phyloP scores from a whole-genome alignment of 23 tunicate genomes.

The Trididemnum miniatum region DNA sequence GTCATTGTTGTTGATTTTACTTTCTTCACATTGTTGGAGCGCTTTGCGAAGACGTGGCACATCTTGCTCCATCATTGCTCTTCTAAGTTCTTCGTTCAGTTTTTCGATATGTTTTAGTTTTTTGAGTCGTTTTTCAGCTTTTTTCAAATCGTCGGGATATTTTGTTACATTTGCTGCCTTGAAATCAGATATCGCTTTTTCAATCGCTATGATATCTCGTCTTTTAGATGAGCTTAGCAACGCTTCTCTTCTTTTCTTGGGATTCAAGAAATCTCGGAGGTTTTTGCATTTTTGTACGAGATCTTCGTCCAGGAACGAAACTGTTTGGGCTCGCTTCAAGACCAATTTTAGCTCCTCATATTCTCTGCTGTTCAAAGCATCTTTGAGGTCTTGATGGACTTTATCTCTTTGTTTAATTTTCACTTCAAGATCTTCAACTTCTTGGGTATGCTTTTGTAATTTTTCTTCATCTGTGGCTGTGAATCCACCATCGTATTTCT shows the following conservation, averaged over 20 bases:
- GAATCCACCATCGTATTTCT: background rate
- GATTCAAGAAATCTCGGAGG: background rate
- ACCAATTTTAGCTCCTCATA: constrained; percentile 18
- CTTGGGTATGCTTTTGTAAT: background rate
- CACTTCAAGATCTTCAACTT: background rate
- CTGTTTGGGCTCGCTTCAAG: background rate
- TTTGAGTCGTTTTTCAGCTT: constrained; percentile 22
- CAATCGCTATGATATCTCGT: constrained; percentile 11
- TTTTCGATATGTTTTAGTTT: background rate
- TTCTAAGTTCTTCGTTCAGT: background rate
- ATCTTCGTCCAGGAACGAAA: background rate
- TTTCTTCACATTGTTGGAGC: background rate
- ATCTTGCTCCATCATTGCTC: background rate
- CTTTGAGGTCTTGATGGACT: background rate
- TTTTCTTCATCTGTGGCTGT: background rate
- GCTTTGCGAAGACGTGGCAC: background rate
- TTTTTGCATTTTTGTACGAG: background rate
- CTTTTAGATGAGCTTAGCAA: background rate
- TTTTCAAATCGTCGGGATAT: constrained; percentile 7
- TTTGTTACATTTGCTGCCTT: constrained; percentile 33
- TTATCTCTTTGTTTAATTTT: background rate
- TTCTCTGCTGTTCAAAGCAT: constrained; percentile 16
- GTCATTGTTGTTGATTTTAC: background rate
- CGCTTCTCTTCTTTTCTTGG: background rate
- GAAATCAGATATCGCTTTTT: constrained; percentile 35